Base-by-base conservation (phyloP, 2,888 invertebrate species). In the Meloe dianella region DNA sequence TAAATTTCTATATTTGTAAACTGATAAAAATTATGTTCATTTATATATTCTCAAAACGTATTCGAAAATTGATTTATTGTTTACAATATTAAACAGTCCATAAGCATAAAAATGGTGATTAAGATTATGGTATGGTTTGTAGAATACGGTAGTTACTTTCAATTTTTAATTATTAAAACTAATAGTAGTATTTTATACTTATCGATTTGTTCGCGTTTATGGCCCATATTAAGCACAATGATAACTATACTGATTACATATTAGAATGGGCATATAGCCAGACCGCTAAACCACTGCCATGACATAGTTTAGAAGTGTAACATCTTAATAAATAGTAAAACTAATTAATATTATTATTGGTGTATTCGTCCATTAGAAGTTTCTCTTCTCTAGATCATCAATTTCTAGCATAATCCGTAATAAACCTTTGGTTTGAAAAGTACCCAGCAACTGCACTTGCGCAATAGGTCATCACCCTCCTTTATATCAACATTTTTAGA, bases 191-290 rank as follows among this genome's bases (percentile, higher is more conserved):
- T 41, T 41, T 41, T 17, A 41, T 41, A 17, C 8, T 41, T 41
- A 41, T 41, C 10, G 41, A 41, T 41, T 41, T 41, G 41, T 41
- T 41, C 41, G 17, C 41, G 8, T 38, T 38, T 38, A 63, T 59
- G 65, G 32, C 57, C 62, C 60, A 60, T 67, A 61, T 61, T 61
- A 62, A 32, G 64, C 63, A 63, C 65, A 63, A 63, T 56, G 65
- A 65, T 60, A 62, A 60, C 60, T 60, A 66, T 70, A 66, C 68
- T 68, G 67, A 70, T 70, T 65, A 62, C 58, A 64, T 64, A 66
- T 57, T 29, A 70, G 63, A 70, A 70, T 69, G 70, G 72, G 72
- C 72, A 72, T 32, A 67, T 59, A 65, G 72, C 72, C 72, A 72
- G 72, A 70, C 67, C 68, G 67, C 67, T 64, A 66, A 67, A 65